Evolutionary conservation across 2,113 vertebrate genomes (phyloP), one percentile per base, ranked within the genome.

Genomic region (Cyphomyrus discorhynchus): DNA sequence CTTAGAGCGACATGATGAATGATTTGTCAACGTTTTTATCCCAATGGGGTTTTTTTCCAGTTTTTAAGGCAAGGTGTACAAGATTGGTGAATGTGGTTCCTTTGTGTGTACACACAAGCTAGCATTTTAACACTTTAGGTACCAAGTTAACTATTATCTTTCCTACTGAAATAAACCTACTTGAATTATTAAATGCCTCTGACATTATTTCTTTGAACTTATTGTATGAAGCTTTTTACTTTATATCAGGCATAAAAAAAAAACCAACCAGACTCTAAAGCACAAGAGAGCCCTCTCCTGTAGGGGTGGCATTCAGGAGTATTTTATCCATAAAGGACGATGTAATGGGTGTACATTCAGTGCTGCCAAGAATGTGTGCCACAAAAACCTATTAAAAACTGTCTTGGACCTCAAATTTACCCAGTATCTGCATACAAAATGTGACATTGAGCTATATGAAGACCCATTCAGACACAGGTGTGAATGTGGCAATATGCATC

Each of bases 111-210:
- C 95, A 85, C 87, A 92, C 94, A 94, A 94, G 91, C 93, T 96
- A 93, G 94, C 94, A 92, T 82, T 91, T 94, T 86, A 93, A 93
- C 92, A 94, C 92, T 95, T 96, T 88, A 95, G 94, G 93, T 95
- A 93, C 93, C 93, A 90, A 95, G 95, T 96, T 94, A 94, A 94
- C 93, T 90, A 94, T 88, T 95, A 91, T 94, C 94, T 96, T 96
- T 97, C 93, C 92, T 96, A 96, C 92, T 94, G 94, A 96, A 96
- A 97, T 96, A 96, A 92, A 96, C 96, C 93, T 77, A 93, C 95
- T 95, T 95, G 93, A 96, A 96, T 93, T 92, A 91, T 88, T 89
- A 90, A 91, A 74, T 87, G 88, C 90, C 88, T 88, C 93, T 92
- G 88, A 56, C 70, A 92, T 94, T 90, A 88, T 90, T 89, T 93